These are phyloP conservation scores for Phainopepla nitens DNA, from an alignment of 2,113 vertebrate species.

Conservation along the genomic window DNA sequence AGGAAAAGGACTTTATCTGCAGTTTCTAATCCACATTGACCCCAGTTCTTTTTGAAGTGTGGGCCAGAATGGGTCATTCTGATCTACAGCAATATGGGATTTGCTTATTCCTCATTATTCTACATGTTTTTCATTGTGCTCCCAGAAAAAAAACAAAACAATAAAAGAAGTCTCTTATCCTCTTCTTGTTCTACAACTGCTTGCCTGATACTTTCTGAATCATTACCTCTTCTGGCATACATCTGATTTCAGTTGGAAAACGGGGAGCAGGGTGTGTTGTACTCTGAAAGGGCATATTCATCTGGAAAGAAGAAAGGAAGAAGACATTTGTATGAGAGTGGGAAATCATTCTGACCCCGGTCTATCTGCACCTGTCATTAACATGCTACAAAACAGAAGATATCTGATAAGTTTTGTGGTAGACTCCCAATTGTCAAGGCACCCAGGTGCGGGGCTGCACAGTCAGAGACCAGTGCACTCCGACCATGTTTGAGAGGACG, in stretches of 20 bases:
- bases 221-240: not conserved
- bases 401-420: not conserved
- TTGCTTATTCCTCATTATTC: not conserved
- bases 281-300: constrained; percentile 64
- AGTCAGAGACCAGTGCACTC: not conserved
- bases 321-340: not conserved
- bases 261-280: constrained; percentile 13
- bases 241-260: not conserved
- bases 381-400: not conserved
- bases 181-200: not conserved
- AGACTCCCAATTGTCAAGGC: not conserved
- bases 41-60: not conserved
- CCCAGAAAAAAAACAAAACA: not conserved
- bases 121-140: not conserved
- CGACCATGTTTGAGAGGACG: not conserved
- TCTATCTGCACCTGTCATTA: not conserved
- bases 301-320: constrained; percentile 54
- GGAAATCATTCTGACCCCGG: not conserved
- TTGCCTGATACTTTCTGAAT: not conserved
- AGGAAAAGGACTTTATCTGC: not conserved
- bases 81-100: not conserved
- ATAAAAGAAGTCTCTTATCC: not conserved
- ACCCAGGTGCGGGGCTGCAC: not conserved
- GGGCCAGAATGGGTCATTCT: not conserved
- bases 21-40: not conserved